A percentile compares a stretch with the other conserved stretches of the same genome.
These are phyloP conservation scores for Protophormia terraenovae DNA, from an alignment of 2,888 invertebrate genomes.

Conservation along the genomic window DNA sequence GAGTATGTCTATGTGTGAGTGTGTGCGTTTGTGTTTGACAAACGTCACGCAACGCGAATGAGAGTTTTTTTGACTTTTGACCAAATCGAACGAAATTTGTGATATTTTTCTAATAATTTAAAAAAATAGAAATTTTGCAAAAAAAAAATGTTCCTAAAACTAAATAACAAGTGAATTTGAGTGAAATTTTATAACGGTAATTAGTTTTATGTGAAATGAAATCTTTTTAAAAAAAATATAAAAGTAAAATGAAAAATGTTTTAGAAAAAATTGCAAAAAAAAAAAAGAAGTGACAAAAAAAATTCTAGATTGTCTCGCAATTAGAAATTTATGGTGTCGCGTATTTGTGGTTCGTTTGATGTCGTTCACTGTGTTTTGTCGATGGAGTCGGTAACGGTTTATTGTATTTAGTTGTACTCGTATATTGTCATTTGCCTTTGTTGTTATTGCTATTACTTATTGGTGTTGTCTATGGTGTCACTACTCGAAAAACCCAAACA, in stretches of 20 bases:
- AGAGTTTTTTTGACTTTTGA: constrained; percentile 75
- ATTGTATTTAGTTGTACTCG: constrained; percentile 33
- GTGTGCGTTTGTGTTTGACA: constrained; percentile 71
- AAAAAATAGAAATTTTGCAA: constrained; percentile 66
- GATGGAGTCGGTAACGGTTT: constrained; percentile 57
- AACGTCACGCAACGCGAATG: constrained; percentile 76
- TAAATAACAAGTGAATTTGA: constrained; percentile 55
- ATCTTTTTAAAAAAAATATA: not conserved
- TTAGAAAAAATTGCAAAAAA: constrained; percentile 50
- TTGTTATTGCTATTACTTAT: constrained; percentile 16
- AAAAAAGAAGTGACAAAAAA: constrained; percentile 56
- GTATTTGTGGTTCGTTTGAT: constrained; percentile 69
- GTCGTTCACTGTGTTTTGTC: constrained; percentile 63
- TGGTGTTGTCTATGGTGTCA: constrained; percentile 48
- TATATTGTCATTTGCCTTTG: constrained; percentile 23
- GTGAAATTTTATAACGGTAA: constrained; percentile 56
- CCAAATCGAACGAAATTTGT: constrained; percentile 72
- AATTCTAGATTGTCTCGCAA: constrained; percentile 68
- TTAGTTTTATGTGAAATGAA: not conserved
- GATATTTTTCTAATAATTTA: constrained; percentile 71
- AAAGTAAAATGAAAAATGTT: constrained; percentile 42
- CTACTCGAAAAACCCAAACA: constrained; percentile 32
- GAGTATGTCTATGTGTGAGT: constrained; percentile 22
- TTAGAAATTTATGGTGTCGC: constrained; percentile 70
- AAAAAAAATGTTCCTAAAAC: constrained; percentile 69